A percentile compares a stretch with the other conserved stretches of the same genome.
Evolutionary conservation across 2,113 vertebrate genomes (phyloP).

Genomic region (Plestiodon gilberti): DNA sequence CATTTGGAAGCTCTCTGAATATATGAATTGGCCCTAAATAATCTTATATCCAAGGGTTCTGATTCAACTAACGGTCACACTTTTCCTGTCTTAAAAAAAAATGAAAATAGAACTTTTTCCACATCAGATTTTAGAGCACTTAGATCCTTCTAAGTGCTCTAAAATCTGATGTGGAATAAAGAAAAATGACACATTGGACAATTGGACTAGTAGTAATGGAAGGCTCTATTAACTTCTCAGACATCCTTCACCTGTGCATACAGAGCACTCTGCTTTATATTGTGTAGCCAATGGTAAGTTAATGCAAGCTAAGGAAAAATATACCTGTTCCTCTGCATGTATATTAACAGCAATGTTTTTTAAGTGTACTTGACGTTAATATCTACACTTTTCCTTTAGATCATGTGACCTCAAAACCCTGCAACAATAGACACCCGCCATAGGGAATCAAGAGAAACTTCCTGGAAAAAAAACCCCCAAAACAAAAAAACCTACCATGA

Average conservation of each 20-base stretch:
- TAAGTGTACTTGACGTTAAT: not conserved
- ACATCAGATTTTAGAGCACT: too few species aligned
- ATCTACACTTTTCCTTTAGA: not conserved
- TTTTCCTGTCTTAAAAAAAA: not conserved
- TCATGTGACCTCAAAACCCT: conserved; percentile 1
- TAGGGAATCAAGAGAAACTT: too few species aligned
- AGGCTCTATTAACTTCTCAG: too few species aligned
- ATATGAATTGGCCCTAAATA: not conserved
- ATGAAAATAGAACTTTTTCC: too few species aligned
- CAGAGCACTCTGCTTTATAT: too few species aligned
- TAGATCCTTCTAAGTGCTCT: not conserved
- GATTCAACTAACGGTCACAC: not conserved
- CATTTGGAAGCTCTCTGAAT: not conserved
- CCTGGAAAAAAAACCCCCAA: not conserved
- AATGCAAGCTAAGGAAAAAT: not conserved
- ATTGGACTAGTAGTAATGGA: not conserved
- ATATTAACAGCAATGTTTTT: not conserved
- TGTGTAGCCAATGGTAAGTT: not conserved
- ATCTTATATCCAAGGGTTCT: not conserved
- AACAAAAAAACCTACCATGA: too few species aligned
- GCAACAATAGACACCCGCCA: not conserved
- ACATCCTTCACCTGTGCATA: not conserved
- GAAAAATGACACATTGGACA: not conserved
- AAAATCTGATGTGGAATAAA: not conserved
- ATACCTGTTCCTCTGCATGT: not conserved